Evolutionary conservation across 1,140 invertebrate genomes (phyloP), one percentile per base, ranked within the genome.

Genomic region (Tachypleus tridentatus): DNA sequence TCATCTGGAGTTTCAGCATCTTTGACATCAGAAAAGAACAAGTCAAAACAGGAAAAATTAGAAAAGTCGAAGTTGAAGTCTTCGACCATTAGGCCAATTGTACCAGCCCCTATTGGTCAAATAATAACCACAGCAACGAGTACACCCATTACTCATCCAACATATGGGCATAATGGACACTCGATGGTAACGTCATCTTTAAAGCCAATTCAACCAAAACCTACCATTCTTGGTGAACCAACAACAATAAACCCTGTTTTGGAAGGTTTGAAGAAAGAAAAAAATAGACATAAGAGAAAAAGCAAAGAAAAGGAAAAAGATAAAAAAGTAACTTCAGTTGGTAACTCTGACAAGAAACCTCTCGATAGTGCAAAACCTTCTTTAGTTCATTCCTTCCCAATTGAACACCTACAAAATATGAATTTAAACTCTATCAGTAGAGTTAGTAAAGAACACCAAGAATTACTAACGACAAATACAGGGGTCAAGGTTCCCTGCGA

Each of bases 161-260:
- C 71, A 61, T 64, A 68, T 52, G 72, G 65, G 60, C 51, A 73
- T 48, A 64, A 70, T 53, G 70, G 70, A 51, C 72, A 73, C 29
- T 51, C 60, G 48, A 60, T 63, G n/a, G 51, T 64, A 47, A 60
- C 61, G 50, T 58, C 70, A 5, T 49, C 51, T 4, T 58, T 78
- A 49, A 78, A 78, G 63, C 74, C 77, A 1, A 78, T 79, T 61
- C 78, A 78, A 65, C 77, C 77, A 4, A 79, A 79, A 65, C 76
- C 77, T 10, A 77, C 74, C 5, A 73, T 75, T 5, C 69, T 78
- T 63, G 76, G 75, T 8, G 77, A 78, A 57, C 71, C 73, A 5
- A 64, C 72, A 9, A 68, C 65, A 60, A 66, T 74, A 47, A 77
- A 75, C 63, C 73, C 75, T 48, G 70, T 73, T 49, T 64, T 78